phyloP scores from a whole-genome alignment of 2,113 vertebrate species.

The Malurus alboscapulatus region DNA sequence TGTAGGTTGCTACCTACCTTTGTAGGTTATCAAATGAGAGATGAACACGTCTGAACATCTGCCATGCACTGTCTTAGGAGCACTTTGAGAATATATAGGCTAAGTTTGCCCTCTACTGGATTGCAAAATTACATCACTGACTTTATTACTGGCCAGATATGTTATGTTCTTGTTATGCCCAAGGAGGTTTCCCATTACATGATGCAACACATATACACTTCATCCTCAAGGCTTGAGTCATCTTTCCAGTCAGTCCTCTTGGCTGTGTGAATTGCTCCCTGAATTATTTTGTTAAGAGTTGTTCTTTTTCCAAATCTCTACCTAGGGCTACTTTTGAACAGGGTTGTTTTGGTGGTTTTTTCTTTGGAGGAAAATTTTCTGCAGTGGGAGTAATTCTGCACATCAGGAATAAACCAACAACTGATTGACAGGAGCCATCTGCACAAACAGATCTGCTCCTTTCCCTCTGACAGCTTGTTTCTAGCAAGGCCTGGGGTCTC shows the following conservation, averaged over 20 bases:
- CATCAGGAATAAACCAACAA: not conserved
- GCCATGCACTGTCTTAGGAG: not conserved
- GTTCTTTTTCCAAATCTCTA: not conserved
- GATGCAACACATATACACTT: not conserved
- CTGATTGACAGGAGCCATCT: constrained; percentile 11
- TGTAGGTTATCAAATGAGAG: constrained; percentile 21
- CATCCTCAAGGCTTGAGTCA: not conserved
- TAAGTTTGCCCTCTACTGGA: constrained; percentile 80
- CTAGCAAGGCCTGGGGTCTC: not conserved
- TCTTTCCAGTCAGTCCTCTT: not conserved
- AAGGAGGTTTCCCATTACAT: not conserved
- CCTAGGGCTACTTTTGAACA: not conserved
- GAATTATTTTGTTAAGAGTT: not conserved
- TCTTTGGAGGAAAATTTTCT: not conserved
- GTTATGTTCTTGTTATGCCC: not conserved
- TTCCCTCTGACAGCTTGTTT: not conserved
- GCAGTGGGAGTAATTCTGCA: not conserved
- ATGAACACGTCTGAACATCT: constrained; percentile 29
- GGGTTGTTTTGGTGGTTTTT: not conserved
- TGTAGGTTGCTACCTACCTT: not conserved
- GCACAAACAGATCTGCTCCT: not conserved
- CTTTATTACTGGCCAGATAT: not conserved
- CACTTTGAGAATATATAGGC: constrained; percentile 32
- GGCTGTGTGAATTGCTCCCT: not conserved
- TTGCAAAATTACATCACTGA: constrained; percentile 42